Base-by-base conservation (phyloP, 2,888 invertebrate species). In the Mylabris sibirica region DNA sequence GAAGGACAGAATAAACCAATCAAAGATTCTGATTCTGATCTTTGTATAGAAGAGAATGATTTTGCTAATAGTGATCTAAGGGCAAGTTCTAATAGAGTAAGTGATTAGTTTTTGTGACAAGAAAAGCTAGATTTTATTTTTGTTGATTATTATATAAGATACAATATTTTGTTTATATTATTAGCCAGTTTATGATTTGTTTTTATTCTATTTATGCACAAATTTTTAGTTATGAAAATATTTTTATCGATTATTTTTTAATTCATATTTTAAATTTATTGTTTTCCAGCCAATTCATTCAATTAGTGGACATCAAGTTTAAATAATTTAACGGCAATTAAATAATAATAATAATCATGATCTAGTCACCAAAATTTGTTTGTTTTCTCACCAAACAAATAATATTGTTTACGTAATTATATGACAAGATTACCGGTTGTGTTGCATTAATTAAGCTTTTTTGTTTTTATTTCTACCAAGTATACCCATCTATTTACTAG, bases 1-100 rank as follows among this genome's bases (percentile, higher is more conserved):
- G 92, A 92, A 80, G 89, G 88, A 77, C 87, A 90, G 70, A 88
- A 90, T 77, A 89, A 91, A 80, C 88, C 90, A 60, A 78, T 78
- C 63, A 76, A 82, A 69, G 96, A 96, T 85, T 95, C 95, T 3
- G 96, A 96, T 86, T 95, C 95, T n/a, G 96, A 96, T 85, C 88
- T 96, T 74, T 95, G 95, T 85, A 90, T 95, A 78, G 93, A 93
- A 80, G 94, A 95, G 74, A 88, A 85, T 74, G 85, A 85, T 77
- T 81, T 80, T 75, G 78, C 80, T 72, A 79, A 81, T 70, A 80
- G 80, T 60, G 79, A 80, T 71, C 81, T 81, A 74, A 78, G 81
- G 74, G 74, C 77, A 68, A 80, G 75, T 74, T 74, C 77, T 68
- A 76, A 78, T 71, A 83, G 82, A 75, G 85, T 84, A 81, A 83